These are phyloP conservation scores for Hydrotaea diabolus DNA, from an alignment of 2,888 invertebrate genomes.

Conservation along the genomic window DNA sequence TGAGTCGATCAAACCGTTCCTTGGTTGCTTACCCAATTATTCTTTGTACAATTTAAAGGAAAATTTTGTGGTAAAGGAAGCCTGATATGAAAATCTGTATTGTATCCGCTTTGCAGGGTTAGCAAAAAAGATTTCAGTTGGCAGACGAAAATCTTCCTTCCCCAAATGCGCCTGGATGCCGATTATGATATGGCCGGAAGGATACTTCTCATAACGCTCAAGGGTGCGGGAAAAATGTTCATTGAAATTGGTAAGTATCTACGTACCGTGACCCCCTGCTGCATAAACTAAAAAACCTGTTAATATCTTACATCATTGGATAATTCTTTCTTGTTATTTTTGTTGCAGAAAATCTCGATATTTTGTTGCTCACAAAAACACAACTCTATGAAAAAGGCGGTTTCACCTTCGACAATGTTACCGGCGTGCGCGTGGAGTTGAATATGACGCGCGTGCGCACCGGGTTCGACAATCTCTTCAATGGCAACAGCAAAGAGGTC, in stretches of 20 bases:
- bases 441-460: conserved; percentile 84
- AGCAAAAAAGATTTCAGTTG: conserved; percentile 86
- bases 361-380: conserved; percentile 84
- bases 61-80: no score
- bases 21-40: no score
- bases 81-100: no score
- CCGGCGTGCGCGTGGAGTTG: conserved; percentile 84
- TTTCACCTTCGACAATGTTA: conserved; percentile 85
- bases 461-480: conserved; percentile 85
- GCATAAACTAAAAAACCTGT: not conserved
- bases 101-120: conserved; percentile 81
- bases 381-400: conserved; percentile 84
- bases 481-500: conserved; percentile 81
- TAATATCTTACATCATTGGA: not conserved
- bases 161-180: conserved; percentile 86
- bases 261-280: not conserved
- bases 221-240: conserved; percentile 85
- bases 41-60: no score
- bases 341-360: conserved; percentile 85
- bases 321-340: conserved; percentile 71
- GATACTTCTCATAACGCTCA: conserved; percentile 85
- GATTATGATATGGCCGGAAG: conserved; percentile 85
- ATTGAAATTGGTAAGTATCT: conserved; percentile 86
- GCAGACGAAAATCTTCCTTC: conserved; percentile 84
- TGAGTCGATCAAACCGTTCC: no score